Evolutionary conservation across 2,113 vertebrate species (phyloP).

Genomic region (Mus pahari): DNA sequence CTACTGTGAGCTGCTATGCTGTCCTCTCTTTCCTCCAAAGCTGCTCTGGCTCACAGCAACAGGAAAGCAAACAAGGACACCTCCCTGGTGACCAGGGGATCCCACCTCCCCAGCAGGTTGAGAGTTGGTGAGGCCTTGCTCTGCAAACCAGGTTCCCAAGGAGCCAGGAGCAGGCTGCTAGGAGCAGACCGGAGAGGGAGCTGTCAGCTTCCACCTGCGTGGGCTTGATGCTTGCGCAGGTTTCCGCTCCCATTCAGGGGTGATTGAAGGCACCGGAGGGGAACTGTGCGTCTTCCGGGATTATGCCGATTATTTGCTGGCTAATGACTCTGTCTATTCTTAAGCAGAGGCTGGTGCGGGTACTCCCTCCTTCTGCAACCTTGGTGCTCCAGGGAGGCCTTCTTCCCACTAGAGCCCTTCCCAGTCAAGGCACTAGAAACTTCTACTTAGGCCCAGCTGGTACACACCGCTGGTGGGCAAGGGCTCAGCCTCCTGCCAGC

Average conservation of each 20-base stretch:
- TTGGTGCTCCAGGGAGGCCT: background rate
- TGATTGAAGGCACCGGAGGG: slow-evolving; percentile 81
- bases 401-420: background rate
- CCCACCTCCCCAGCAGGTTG: background rate
- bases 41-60: background rate
- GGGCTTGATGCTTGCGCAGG: slow-evolving; percentile 71
- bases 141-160: background rate
- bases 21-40: background rate
- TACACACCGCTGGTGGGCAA: fast-evolving
- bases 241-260: slow-evolving; percentile 64
- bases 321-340: slow-evolving; percentile 76
- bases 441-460: background rate
- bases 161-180: slow-evolving; percentile 16
- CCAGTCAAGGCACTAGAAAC: background rate
- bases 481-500: background rate
- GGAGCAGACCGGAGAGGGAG: background rate
- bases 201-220: slow-evolving; percentile 73
- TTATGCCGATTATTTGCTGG: slow-evolving; percentile 36
- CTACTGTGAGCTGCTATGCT: background rate
- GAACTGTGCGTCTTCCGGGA: slow-evolving; percentile 52
- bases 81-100: background rate
- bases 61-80: background rate
- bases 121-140: background rate
- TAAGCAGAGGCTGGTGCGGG: slow-evolving; percentile 18
- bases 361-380: slow-evolving; percentile 41